phyloP scores from a whole-genome alignment of 2,797 vertebrate genomes.

The Aplochiton taeniatus region DNA sequence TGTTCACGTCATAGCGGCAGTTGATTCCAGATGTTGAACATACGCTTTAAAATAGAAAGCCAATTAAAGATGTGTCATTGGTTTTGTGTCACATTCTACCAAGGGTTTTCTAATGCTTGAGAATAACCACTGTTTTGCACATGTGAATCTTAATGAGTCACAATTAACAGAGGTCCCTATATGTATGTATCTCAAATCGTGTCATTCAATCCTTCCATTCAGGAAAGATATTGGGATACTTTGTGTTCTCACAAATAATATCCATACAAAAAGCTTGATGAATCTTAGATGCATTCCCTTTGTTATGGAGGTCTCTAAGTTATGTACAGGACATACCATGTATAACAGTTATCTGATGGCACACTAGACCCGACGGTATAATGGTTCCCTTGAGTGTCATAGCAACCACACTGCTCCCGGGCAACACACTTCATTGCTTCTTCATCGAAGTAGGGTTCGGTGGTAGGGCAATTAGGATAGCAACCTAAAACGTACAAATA shows the following conservation, averaged over 20 bases:
- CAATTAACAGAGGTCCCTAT: too few relatives aligned
- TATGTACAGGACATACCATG: slow-evolving; percentile 76
- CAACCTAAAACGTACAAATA: slow-evolving; percentile 76
- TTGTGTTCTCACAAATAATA: too few relatives aligned
- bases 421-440: slow-evolving; percentile 85
- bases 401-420: slow-evolving; percentile 82
- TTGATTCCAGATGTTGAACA: slow-evolving; percentile 54
- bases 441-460: slow-evolving; percentile 86
- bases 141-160: too few relatives aligned
- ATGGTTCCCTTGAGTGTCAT: slow-evolving; percentile 70
- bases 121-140: too few relatives aligned
- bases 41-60: slow-evolving; percentile 55
- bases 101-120: too few relatives aligned
- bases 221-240: too few relatives aligned
- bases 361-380: slow-evolving; percentile 70
- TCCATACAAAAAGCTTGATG: too few relatives aligned
- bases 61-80: neutral
- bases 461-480: slow-evolving; percentile 85
- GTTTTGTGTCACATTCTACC: neutral
- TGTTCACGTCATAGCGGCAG: slow-evolving; percentile 53
- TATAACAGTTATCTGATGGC: slow-evolving; percentile 76
- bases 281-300: too few relatives aligned
- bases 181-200: too few relatives aligned
- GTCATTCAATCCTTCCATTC: too few relatives aligned
- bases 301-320: too few relatives aligned